Evolutionary conservation across 1,140 invertebrate species (phyloP), one percentile per base, ranked within the genome.

Genomic region (Drosophila sturtevanti): DNA sequence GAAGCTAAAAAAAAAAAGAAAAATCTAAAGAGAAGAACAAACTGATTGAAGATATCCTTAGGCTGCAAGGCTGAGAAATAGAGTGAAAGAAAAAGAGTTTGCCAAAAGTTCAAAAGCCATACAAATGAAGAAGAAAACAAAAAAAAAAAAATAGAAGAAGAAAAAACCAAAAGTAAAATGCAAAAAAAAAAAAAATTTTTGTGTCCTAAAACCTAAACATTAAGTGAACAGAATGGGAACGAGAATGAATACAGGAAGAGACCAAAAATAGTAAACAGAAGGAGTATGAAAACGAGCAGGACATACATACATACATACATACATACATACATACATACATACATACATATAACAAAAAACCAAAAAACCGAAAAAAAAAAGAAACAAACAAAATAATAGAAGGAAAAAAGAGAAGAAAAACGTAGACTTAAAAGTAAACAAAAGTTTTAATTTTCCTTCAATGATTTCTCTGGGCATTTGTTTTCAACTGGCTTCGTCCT

Each of bases 371-470:
- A n/a, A n/a, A n/a, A n/a, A n/a, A n/a, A n/a, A n/a, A n/a, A n/a
- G n/a, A n/a, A n/a, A n/a, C n/a, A n/a, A n/a, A n/a, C n/a, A n/a
- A n/a, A n/a, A n/a, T n/a, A n/a, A n/a, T n/a, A n/a, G n/a, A 31
- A 31, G 22, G 22, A 4, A 24, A 4, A 4, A 24, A 24, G 22
- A 24, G 22, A 0, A 0, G 22, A 31, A 31, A 31, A 48, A 18
- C 41, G 41, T 48, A 48, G 81, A 81, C 81, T 86, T 71, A 71
- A 75, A 78, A 86, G 82, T 86, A 86, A 86, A 86, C 81, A 86
- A 86, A 55, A 86, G 81, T 86, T 86, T 87, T 86, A 86, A 86
- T 86, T 86, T 44, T 86, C 81, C 81, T 81, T 86, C 81, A 86
- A 87, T 87, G 81, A 86, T 86, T 86, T 87, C 75, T 87, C 78